Percentiles rank a stretch among this genome's conserved stretches.
Conservation (phyloP, 2,113 vertebrate genomes). For the Solea senegalensis region DNA sequence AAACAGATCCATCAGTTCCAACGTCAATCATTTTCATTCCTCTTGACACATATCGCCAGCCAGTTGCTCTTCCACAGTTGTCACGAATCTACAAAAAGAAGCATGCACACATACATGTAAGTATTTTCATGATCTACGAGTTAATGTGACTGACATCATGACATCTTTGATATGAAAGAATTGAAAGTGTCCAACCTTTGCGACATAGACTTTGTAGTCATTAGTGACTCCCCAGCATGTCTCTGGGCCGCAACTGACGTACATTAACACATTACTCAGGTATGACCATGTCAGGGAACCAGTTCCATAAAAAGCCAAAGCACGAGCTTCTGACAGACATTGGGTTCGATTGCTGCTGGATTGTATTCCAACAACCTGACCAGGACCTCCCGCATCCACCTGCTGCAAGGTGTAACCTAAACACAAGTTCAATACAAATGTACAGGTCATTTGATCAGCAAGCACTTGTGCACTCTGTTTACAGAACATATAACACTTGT, state of each 20-base stretch:
- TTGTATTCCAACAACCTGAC: constrained; percentile 1
- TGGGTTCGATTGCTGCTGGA: rapidly evolving
- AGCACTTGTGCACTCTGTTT: background rate
- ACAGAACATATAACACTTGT: background rate
- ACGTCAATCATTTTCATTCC: constrained; percentile 26
- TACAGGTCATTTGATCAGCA: background rate
- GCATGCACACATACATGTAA: background rate
- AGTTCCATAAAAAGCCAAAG: rapidly evolving
- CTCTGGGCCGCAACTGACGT: constrained; percentile 24
- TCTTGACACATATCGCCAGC: background rate
- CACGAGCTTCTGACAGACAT: background rate
- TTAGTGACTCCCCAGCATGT: constrained; percentile 42
- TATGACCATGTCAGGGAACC: background rate
- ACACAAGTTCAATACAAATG: background rate
- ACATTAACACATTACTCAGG: background rate
- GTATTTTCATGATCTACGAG: background rate
- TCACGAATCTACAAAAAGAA: constrained; percentile 6
- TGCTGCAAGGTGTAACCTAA: constrained; percentile 5
- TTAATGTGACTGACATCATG: background rate
- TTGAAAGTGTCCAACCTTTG: constrained; percentile 5
- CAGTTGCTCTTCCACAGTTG: background rate
- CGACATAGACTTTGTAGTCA: rapidly evolving
- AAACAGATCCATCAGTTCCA: constrained; percentile 34
- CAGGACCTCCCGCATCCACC: constrained; percentile 41
- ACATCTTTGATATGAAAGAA: background rate